A percentile compares a stretch with the other conserved stretches of the same genome.
Evolutionary conservation across 2,113 vertebrate species (phyloP).

Genomic region (Cottus gobio): DNA sequence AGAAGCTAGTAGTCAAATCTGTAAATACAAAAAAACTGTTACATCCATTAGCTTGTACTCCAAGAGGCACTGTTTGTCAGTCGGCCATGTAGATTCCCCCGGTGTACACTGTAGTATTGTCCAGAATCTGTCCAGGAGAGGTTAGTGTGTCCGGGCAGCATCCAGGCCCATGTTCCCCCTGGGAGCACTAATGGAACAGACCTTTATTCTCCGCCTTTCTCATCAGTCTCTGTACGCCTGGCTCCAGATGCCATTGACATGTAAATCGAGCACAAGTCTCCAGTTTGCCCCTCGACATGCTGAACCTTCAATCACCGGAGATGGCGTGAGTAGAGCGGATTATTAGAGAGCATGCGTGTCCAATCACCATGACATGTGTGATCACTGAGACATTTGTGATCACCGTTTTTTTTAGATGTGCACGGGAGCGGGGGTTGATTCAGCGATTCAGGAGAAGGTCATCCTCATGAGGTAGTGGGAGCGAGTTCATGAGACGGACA

Average conservation of each 20-base stretch:
- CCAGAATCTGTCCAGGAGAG: conserved; percentile 52
- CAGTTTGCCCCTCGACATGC: conserved; percentile 58
- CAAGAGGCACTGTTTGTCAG: conserved; percentile 34
- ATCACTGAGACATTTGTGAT: conserved; percentile 53
- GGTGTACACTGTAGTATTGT: conserved; percentile 40
- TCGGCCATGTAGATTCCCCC: conserved; percentile 33
- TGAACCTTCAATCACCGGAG: conserved; percentile 53
- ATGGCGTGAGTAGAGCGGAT: conserved; percentile 38
- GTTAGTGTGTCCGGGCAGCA: conserved; percentile 55
- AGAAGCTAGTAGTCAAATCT: conserved; percentile 31
- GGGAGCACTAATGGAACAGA: conserved; percentile 70
- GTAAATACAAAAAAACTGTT: conserved; percentile 34
- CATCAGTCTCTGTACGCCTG: conserved; percentile 58
- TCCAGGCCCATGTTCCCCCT: conserved; percentile 59
- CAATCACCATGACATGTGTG: conserved; percentile 48
- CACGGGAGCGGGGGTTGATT: conserved; percentile 16
- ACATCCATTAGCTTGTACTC: conserved; percentile 64
- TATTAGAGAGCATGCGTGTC: conserved; percentile 43
- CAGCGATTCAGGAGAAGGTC: conserved; percentile 46
- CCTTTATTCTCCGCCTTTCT: conserved; percentile 60
- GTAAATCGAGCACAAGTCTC: conserved; percentile 56
- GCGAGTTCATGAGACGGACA: conserved; percentile 39
- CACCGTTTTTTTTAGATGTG: conserved; percentile 27
- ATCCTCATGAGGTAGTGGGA: conserved; percentile 39
- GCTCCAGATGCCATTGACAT: conserved; percentile 65